Evolutionary conservation across 2,113 vertebrate genomes (phyloP).

Genomic region (Gymnarchus niloticus): DNA sequence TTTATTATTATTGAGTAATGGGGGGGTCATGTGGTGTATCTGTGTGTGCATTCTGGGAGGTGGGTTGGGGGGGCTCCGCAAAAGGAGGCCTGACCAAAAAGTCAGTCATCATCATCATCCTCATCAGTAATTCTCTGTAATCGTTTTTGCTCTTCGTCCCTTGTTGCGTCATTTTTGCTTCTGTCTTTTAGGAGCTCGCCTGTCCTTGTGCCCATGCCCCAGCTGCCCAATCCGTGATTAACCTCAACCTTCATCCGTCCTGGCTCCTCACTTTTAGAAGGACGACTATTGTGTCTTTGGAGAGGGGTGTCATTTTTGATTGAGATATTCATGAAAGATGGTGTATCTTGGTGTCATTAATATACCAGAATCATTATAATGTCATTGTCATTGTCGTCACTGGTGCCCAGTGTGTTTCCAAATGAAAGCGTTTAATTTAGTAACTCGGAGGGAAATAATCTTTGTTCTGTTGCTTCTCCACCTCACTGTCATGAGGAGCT

Average conservation of each 20-base stretch:
- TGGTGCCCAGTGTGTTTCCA: background rate
- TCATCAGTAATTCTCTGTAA: background rate
- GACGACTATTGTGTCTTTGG: background rate
- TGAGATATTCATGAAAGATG: background rate
- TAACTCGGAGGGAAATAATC: background rate
- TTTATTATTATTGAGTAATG: background rate
- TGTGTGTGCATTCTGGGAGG: too few relatives aligned
- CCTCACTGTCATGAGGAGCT: background rate
- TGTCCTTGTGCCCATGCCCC: background rate
- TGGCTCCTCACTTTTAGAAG: background rate
- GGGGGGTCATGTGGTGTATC: too few relatives aligned
- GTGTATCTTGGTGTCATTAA: background rate
- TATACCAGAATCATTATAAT: background rate
- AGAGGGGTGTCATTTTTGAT: background rate
- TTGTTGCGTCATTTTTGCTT: too few relatives aligned
- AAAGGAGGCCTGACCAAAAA: too few relatives aligned
- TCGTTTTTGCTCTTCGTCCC: background rate
- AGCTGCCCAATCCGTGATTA: background rate
- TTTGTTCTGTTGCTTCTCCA: background rate
- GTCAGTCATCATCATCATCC: too few relatives aligned
- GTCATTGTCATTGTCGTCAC: too few relatives aligned
- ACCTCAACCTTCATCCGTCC: background rate
- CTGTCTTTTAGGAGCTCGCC: too few relatives aligned
- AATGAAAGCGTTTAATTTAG: background rate
- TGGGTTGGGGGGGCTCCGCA: too few relatives aligned